A percentile compares a stretch with the other conserved stretches of the same genome.
These are phyloP conservation scores for Hyposoter didymator DNA, from an alignment of 2,888 invertebrate genomes.

Conservation along the genomic window DNA sequence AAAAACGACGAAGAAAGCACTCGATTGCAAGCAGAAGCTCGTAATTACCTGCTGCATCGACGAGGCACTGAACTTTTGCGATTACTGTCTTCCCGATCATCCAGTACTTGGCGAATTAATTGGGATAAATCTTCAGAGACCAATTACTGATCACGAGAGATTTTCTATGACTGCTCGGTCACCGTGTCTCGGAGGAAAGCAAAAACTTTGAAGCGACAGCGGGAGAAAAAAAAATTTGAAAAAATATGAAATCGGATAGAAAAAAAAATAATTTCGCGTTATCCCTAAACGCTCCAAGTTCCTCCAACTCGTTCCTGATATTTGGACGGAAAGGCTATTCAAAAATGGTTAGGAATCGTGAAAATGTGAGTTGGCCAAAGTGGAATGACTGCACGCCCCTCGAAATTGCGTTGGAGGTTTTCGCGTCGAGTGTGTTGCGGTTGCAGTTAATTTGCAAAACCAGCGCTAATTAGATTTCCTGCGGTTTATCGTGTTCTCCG, in stretches of 20 bases:
- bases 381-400: conserved; percentile 40
- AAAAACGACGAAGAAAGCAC: not conserved
- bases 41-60: conserved; percentile 30
- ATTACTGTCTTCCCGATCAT: not conserved
- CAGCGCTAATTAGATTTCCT: conserved; percentile 62
- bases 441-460: conserved; percentile 57
- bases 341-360: conserved; percentile 10
- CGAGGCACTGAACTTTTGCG: not conserved
- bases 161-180: not conserved
- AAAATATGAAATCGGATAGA: not conserved
- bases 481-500: conserved; percentile 47
- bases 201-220: not conserved
- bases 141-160: conserved; percentile 1
- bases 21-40: conserved; percentile 4
- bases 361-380: conserved; percentile 28
- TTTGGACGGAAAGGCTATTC: not conserved
- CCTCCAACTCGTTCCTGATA: not conserved
- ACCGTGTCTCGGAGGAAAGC: not conserved
- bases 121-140: not conserved
- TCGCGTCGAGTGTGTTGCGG: conserved; percentile 33
- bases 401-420: conserved; percentile 45
- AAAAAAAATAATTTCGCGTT: not conserved
- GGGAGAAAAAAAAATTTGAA: not conserved
- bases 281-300: not conserved
- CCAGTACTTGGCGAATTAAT: conserved; percentile 5